These are phyloP conservation scores for Dascillus cervinus DNA, from an alignment of 2,888 invertebrate genomes.

Conservation along the genomic window DNA sequence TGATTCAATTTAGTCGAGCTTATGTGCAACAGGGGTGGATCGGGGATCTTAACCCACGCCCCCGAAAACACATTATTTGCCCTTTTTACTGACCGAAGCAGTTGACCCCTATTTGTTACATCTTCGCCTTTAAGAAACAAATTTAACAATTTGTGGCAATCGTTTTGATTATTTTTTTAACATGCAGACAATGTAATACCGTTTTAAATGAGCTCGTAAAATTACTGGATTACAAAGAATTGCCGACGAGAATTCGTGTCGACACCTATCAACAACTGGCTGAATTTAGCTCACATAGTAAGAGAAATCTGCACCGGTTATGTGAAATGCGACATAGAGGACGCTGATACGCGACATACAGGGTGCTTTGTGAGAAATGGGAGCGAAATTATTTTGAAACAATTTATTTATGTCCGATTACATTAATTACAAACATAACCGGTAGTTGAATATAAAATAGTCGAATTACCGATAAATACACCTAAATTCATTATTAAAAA, in stretches of 20 bases:
- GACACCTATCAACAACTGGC: no score
- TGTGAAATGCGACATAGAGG: no score
- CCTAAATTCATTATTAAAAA: conserved; percentile 21
- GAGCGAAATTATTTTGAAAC: neutral
- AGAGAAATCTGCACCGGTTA: no score
- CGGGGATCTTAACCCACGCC: conserved; percentile 16
- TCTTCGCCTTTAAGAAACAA: conserved; percentile 13
- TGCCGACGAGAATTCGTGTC: no score
- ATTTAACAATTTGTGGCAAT: neutral
- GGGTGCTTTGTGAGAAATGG: neutral
- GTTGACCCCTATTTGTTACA: conserved; percentile 21
- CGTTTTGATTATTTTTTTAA: no score
- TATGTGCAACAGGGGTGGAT: conserved; percentile 31
- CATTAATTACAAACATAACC: no score
- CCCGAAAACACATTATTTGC: conserved; percentile 17
- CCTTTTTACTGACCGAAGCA: conserved; percentile 20
- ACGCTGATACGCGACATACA: conserved; percentile 1
- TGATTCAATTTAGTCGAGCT: conserved; percentile 37
- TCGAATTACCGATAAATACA: conserved; percentile 17
- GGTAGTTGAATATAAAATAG: conserved; percentile 20
- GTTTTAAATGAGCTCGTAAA: no score
- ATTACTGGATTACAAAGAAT: no score
- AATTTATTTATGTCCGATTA: no score
- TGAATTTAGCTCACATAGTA: no score
- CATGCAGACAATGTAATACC: no score